Evolutionary conservation across 2,797 vertebrate genomes (phyloP).

Genomic region (Takifugu rubripes): DNA sequence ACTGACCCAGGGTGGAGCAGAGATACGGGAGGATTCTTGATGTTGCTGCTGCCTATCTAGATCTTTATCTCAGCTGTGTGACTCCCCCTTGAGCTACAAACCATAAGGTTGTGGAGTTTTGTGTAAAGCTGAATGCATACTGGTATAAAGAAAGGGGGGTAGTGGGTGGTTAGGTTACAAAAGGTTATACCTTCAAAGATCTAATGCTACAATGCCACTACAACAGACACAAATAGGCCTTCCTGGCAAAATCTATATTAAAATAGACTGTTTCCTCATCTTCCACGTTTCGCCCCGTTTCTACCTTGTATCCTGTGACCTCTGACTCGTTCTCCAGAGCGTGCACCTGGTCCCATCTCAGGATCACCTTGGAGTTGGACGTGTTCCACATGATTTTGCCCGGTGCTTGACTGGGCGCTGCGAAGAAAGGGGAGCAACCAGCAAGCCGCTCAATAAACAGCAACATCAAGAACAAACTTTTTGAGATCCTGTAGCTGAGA

Average conservation of each 20-base stretch:
- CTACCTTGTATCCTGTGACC: slow-evolving; percentile 95
- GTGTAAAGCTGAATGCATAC: neutral
- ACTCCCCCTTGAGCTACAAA: neutral
- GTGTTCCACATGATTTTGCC: slow-evolving; percentile 94
- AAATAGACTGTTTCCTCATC: neutral
- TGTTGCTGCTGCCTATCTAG: slow-evolving; percentile 7
- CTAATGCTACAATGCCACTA: too few species aligned
- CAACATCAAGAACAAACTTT: slow-evolving; percentile 41
- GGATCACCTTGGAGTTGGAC: slow-evolving; percentile 92
- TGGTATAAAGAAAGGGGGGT: slow-evolving; percentile 5
- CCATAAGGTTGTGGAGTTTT: neutral
- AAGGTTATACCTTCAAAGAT: neutral
- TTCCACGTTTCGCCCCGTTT: slow-evolving; percentile 29
- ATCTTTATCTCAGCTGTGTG: neutral
- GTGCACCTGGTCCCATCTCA: slow-evolving; percentile 95
- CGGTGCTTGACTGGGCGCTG: slow-evolving; percentile 93
- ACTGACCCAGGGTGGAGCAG: slow-evolving; percentile 12
- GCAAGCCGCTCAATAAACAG: slow-evolving; percentile 46
- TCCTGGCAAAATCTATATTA: too few species aligned
- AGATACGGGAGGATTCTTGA: slow-evolving; percentile 21
- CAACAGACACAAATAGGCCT: too few species aligned
- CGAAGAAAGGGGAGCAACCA: slow-evolving; percentile 2
- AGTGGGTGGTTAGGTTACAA: slow-evolving; percentile 3
- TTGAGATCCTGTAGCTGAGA: slow-evolving; percentile 36
- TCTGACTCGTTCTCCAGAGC: slow-evolving; percentile 95